Conservation (phyloP, 2,888 invertebrate genomes). For the Fissipunctia ypsillon region DNA sequence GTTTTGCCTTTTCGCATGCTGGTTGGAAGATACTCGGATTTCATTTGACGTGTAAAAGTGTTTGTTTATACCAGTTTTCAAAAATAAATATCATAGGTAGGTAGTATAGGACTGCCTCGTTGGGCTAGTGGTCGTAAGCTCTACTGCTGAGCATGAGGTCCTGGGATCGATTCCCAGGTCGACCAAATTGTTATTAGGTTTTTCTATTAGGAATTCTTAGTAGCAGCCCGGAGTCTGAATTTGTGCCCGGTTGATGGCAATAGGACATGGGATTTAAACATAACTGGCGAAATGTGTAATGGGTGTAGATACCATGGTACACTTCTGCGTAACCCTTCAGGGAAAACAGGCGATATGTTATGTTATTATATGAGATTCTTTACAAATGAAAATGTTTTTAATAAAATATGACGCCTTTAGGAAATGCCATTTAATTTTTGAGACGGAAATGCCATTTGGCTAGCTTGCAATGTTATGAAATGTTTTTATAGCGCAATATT, state of each 20-base stretch:
- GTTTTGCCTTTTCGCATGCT: slow-evolving; percentile 6
- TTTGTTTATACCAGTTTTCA: background rate
- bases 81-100: background rate
- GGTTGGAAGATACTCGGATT: background rate
- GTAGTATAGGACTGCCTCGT: background rate
- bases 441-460: slow-evolving; percentile 46
- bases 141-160: background rate
- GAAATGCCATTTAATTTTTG: slow-evolving; percentile 32
- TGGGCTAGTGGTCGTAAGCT: background rate
- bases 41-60: background rate
- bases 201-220: background rate
- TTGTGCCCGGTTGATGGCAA: background rate
- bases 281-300: too few species aligned
- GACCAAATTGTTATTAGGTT: background rate
- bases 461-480: slow-evolving; percentile 35
- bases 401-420: slow-evolving; percentile 12
- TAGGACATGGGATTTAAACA: too few species aligned
- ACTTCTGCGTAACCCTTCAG: background rate
- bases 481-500: slow-evolving; percentile 39
- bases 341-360: background rate
- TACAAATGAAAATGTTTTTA: background rate
- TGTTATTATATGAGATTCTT: background rate
- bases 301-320: too few species aligned
- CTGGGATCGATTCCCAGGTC: background rate
- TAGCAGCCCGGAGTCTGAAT: background rate